Base-by-base conservation (phyloP, 2,888 invertebrate genomes). In the Sarcophaga variegata region DNA sequence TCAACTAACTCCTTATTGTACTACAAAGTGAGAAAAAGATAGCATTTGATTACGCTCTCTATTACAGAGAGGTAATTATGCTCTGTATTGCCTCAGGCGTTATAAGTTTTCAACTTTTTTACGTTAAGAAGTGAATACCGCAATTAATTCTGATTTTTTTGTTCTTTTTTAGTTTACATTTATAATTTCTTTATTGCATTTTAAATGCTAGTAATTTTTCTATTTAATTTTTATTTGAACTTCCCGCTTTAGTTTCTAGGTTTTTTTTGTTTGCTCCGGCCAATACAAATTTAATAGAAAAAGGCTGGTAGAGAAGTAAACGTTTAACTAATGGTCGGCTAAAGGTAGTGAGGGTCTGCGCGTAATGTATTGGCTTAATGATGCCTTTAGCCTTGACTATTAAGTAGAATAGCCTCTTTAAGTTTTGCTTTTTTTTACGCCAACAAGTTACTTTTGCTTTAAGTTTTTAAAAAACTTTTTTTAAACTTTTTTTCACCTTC, bases 351-450 rank as follows among this genome's bases (percentile, higher is more conserved):
- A 69, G 12, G 6, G 8, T 6, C 12, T 54, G 49, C 49, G 11
- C 45, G 11, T 47, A 25, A 81, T 77, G 20, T 77, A 72, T 83
- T 72, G 63, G 45, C 77, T 83, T 80, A 83, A 77, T 80, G 80
- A 77, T 83, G 45, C 67, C 72, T 76, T 76, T 77, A 80, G 83
- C 83, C 86, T 83, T 86, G 83, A 76, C 80, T 80, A 60, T 66
- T 66, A 47, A 62, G 66, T n/a, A 64, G 60, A 84, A 76, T 75
- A 37, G 75, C 67, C 54, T 76, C 70, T 75, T 64, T 14, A 76
- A 78, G 77, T 12, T 45, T 10, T 25, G 17, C 54, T 59, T 27
- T 59, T 59, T 14, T 60, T 80, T n/a, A 67, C 47, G 37, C 59
- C 69, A 72, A 66, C 25, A 76, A 37, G 64, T 20, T 45, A 67